phyloP scores from a whole-genome alignment of 2,113 vertebrate genomes.

The Myiopsitta monachus region DNA sequence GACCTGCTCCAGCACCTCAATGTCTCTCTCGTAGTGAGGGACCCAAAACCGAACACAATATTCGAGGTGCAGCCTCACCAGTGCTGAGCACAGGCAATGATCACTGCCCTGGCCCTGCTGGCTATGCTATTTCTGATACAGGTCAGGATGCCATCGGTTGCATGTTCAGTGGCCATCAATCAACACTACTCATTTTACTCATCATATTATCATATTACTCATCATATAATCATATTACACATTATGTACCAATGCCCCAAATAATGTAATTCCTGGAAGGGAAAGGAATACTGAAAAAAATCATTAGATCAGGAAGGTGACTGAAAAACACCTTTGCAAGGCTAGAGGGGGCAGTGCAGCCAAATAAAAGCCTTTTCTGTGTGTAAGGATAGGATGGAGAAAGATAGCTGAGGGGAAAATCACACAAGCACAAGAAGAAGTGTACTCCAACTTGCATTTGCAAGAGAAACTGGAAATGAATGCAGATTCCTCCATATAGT shows the following conservation, averaged over 20 bases:
- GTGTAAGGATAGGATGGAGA: not conserved
- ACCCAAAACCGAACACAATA: not conserved
- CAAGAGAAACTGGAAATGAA: not conserved
- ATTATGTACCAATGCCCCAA: not conserved
- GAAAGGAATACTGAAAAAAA: not conserved
- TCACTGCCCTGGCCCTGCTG: not conserved
- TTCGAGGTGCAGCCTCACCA: not conserved
- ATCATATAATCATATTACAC: not conserved
- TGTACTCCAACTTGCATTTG: not conserved
- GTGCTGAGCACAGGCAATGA: not conserved
- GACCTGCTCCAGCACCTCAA: not conserved
- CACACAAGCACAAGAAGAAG: not conserved
- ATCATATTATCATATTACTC: not conserved
- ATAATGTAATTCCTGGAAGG: not conserved
- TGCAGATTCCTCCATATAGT: not conserved
- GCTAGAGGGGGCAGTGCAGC: not conserved
- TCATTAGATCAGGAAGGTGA: not conserved
- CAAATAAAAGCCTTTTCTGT: not conserved
- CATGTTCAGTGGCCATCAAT: not conserved
- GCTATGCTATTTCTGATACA: not conserved
- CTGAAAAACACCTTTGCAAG: not conserved
- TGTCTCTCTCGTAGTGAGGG: not conserved
- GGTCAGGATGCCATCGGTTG: not conserved
- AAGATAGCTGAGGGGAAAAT: not conserved
- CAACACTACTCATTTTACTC: not conserved